These are phyloP conservation scores for Panthera tigris DNA, from an alignment of 2,113 vertebrate genomes.

Conservation along the genomic window DNA sequence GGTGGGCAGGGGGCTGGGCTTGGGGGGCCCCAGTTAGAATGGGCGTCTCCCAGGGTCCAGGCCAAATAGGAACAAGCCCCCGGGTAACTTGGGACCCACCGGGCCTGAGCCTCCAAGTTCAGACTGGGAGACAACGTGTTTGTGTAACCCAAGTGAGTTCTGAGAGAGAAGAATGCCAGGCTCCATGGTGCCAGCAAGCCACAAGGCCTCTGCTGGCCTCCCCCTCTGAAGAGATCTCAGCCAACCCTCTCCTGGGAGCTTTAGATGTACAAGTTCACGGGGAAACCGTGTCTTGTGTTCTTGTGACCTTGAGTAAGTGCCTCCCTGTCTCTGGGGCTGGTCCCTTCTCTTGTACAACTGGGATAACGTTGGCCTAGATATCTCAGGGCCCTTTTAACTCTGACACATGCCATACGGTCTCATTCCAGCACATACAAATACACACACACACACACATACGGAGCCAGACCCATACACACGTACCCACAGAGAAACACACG, in stretches of 20 bases:
- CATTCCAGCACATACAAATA: not conserved
- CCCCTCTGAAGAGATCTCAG: not conserved
- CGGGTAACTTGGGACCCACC: not conserved
- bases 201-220: not conserved
- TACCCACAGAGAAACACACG: not conserved
- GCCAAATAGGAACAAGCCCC: not conserved
- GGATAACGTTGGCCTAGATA: not conserved
- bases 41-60: not conserved
- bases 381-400: not conserved
- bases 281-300: not conserved
- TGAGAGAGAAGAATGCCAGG: not conserved
- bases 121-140: not conserved
- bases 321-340: not conserved
- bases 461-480: not conserved
- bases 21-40: not conserved
- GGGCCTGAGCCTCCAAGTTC: not conserved
- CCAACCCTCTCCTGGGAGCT: not conserved
- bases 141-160: not conserved
- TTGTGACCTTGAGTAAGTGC: not conserved
- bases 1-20: not conserved
- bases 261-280: not conserved
- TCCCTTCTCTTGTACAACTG: not conserved
- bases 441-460: not conserved
- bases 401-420: not conserved
- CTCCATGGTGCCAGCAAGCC: not conserved